Evolutionary conservation across 2,797 vertebrate genomes (phyloP).

Genomic region (Cirrhinus mrigala): DNA sequence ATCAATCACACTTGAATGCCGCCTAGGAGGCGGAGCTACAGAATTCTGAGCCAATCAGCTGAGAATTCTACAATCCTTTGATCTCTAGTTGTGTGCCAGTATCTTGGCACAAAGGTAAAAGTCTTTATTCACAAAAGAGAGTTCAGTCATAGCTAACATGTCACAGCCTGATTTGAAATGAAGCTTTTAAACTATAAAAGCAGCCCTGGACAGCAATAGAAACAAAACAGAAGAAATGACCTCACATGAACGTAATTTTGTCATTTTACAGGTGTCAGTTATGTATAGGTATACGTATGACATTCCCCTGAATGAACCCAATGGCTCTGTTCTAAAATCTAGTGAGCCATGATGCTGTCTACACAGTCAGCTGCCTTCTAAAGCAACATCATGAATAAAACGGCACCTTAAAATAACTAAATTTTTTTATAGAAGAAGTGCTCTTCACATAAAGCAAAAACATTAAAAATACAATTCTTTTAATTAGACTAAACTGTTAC

Average conservation of each 20-base stretch:
- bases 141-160: constrained; percentile 61
- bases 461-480: no score
- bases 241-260: neutral
- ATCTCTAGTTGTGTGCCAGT: constrained; percentile 6
- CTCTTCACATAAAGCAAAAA: neutral
- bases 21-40: neutral
- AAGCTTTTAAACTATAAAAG: neutral
- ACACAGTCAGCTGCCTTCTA: neutral
- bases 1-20: neutral
- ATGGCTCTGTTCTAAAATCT: neutral
- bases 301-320: neutral
- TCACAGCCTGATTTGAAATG: constrained; percentile 27
- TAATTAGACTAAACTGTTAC: no score
- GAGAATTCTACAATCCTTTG: neutral
- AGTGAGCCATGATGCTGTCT: neutral
- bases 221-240: neutral
- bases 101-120: constrained; percentile 42
- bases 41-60: constrained; percentile 32
- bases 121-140: constrained; percentile 57
- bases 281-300: neutral
- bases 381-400: neutral
- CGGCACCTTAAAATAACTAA: neutral
- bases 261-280: neutral
- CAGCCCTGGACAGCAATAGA: neutral
- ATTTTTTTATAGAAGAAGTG: neutral